phyloP scores from a whole-genome alignment of 2,888 invertebrate genomes.

The Achlya flavicornis region DNA sequence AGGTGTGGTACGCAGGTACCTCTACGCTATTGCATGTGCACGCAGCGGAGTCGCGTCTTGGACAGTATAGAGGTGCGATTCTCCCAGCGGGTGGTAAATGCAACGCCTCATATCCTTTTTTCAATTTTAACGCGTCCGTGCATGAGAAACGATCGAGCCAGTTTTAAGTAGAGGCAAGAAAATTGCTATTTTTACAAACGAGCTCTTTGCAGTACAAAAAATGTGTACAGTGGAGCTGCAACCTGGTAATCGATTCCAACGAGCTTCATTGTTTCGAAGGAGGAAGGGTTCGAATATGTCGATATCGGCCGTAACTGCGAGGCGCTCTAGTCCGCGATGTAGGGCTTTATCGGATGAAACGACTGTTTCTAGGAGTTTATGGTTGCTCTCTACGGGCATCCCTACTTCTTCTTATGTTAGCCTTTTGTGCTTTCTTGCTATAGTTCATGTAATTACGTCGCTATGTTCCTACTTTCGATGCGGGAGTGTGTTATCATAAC shows the following conservation, averaged over 20 bases:
- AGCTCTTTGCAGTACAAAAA: slow-evolving; percentile 64
- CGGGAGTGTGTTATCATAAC: slow-evolving; percentile 14
- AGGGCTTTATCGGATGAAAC: slow-evolving; percentile 64
- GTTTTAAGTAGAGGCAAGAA: slow-evolving; percentile 63
- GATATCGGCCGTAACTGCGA: slow-evolving; percentile 54
- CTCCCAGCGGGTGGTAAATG: slow-evolving; percentile 58
- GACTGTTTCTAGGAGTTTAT: slow-evolving; percentile 63
- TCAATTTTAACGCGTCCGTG: slow-evolving; percentile 54
- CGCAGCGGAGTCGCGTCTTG: slow-evolving; percentile 25
- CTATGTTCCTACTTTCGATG: slow-evolving; percentile 22
- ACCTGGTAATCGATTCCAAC: slow-evolving; percentile 68
- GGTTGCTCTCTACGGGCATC: slow-evolving; percentile 59
- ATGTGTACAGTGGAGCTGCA: slow-evolving; percentile 57
- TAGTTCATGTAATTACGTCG: slow-evolving; percentile 25
- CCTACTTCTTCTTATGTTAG: slow-evolving; percentile 59
- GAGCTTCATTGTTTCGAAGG: slow-evolving; percentile 65
- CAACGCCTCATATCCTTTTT: slow-evolving; percentile 53
- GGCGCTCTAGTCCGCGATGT: slow-evolving; percentile 50
- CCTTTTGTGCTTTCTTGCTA: slow-evolving; percentile 47
- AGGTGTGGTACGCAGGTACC: slow-evolving; percentile 34
- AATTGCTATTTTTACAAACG: slow-evolving; percentile 73
- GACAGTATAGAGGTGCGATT: slow-evolving; percentile 48
- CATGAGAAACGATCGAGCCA: slow-evolving; percentile 55
- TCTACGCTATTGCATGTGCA: slow-evolving; percentile 34
- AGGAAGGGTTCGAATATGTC: slow-evolving; percentile 62